Evolutionary conservation across 2,797 vertebrate genomes (phyloP).

Genomic region (Sciurus vulgaris): DNA sequence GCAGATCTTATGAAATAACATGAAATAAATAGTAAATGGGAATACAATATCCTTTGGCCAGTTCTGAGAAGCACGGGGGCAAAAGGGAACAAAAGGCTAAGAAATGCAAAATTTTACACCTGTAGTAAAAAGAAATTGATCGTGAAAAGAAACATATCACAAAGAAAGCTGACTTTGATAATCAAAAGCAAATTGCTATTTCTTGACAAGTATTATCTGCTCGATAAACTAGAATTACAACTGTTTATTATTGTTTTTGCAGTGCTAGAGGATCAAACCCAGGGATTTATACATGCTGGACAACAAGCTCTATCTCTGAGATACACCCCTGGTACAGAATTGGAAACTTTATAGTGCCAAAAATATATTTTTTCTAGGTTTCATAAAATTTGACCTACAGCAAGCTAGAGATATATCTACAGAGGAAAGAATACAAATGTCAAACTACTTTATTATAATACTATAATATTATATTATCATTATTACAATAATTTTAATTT

Average conservation of each 20-base stretch:
- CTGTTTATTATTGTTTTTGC: neutral
- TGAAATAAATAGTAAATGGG: neutral
- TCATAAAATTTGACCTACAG: neutral
- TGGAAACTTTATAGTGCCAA: neutral
- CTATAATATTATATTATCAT: neutral
- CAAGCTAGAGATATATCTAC: neutral
- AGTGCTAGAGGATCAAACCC: neutral
- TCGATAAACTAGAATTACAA: neutral
- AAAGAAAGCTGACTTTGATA: neutral
- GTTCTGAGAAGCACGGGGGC: neutral
- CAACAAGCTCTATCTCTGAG: neutral
- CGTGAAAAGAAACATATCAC: neutral
- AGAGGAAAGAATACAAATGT: neutral
- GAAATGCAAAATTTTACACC: neutral
- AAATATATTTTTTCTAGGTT: neutral
- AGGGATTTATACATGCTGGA: neutral
- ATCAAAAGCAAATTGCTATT: too few species aligned
- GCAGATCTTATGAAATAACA: neutral
- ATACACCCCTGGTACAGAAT: neutral
- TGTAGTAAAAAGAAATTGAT: neutral
- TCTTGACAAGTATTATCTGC: neutral
- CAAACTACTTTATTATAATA: neutral
- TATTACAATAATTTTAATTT: neutral
- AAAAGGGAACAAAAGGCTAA: neutral
- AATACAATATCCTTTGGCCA: neutral